These are phyloP conservation scores for Steinernema hermaphroditum DNA, from an alignment of 2,888 invertebrate genomes.

Conservation along the genomic window DNA sequence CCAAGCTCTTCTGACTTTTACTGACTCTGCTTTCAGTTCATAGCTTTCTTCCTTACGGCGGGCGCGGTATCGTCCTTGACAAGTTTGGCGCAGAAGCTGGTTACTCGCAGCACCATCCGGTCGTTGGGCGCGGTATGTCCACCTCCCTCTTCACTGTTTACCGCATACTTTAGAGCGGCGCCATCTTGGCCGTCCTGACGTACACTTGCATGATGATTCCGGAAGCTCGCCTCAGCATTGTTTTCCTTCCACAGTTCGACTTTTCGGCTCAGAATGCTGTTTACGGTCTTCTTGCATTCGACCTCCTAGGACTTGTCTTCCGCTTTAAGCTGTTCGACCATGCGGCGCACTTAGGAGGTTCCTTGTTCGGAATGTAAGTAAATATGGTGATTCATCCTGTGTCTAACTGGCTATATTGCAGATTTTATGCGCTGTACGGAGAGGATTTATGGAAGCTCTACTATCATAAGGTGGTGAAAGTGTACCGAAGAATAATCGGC, in stretches of 20 bases:
- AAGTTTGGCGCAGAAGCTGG: slow-evolving; percentile 80
- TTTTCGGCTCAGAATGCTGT: slow-evolving; percentile 76
- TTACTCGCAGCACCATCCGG: slow-evolving; percentile 75
- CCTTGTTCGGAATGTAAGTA: slow-evolving; percentile 78
- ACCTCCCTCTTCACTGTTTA: background rate
- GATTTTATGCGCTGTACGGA: slow-evolving; percentile 18
- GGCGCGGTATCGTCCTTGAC: slow-evolving; percentile 77
- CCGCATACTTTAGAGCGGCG: slow-evolving; percentile 78
- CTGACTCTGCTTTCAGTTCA: slow-evolving; percentile 72
- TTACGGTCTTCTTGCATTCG: slow-evolving; percentile 77
- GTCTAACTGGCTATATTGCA: slow-evolving; percentile 1
- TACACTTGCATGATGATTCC: slow-evolving; percentile 86
- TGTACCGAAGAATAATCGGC: background rate
- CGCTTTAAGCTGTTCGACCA: slow-evolving; percentile 94
- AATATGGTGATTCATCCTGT: no score
- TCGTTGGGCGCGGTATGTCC: slow-evolving; percentile 88
- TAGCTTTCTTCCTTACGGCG: slow-evolving; percentile 84
- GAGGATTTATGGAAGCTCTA: background rate
- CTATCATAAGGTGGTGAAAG: background rate
- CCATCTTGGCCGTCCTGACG: slow-evolving; percentile 85
- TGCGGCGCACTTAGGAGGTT: slow-evolving; percentile 96
- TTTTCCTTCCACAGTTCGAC: slow-evolving; percentile 84
- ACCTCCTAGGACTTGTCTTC: slow-evolving; percentile 80
- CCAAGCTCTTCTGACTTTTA: slow-evolving; percentile 37
- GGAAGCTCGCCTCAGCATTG: slow-evolving; percentile 82